These are phyloP conservation scores for Cylloceria caligata DNA, from an alignment of 2,888 invertebrate species.

Conservation along the genomic window DNA sequence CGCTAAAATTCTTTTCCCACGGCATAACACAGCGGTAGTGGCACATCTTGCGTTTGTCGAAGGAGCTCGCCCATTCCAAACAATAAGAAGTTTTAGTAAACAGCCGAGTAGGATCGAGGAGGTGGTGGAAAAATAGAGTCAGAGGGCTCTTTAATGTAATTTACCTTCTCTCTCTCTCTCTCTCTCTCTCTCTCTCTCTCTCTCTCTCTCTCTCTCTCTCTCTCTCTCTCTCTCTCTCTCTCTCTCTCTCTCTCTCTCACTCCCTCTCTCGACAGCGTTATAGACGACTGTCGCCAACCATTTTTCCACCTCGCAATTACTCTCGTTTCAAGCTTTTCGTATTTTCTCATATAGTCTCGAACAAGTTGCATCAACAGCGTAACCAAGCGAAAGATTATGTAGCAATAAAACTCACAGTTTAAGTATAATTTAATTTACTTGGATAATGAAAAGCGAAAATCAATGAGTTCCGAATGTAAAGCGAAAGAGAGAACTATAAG, in stretches of 20 bases:
- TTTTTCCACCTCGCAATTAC: slow-evolving; percentile 13
- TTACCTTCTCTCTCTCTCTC: slow-evolving; percentile 49
- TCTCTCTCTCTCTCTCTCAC: too few relatives aligned
- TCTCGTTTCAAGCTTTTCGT: slow-evolving; percentile 36
- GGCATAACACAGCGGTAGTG: too few relatives aligned
- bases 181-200: too few relatives aligned
- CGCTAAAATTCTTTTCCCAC: too few relatives aligned
- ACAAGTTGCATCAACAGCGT: slow-evolving; percentile 25
- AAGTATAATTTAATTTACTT: not conserved
- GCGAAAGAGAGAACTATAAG: not conserved
- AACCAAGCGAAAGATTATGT: not conserved
- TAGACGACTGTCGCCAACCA: not conserved
- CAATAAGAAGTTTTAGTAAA: slow-evolving; percentile 26
- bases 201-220: too few relatives aligned
- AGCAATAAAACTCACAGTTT: not conserved
- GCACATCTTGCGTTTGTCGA: not conserved
- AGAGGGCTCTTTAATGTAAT: slow-evolving; percentile 39
- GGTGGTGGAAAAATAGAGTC: not conserved
- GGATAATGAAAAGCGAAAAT: not conserved
- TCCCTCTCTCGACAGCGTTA: too few relatives aligned
- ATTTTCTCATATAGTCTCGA: not conserved
- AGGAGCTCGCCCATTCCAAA: not conserved
- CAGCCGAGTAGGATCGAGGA: slow-evolving; percentile 3
- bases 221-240: too few relatives aligned
- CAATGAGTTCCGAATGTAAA: not conserved